Percentiles rank a stretch among this genome's conserved stretches.
Conservation (phyloP, 2,797 vertebrate genomes). For the Neomorphus geoffroyi region DNA sequence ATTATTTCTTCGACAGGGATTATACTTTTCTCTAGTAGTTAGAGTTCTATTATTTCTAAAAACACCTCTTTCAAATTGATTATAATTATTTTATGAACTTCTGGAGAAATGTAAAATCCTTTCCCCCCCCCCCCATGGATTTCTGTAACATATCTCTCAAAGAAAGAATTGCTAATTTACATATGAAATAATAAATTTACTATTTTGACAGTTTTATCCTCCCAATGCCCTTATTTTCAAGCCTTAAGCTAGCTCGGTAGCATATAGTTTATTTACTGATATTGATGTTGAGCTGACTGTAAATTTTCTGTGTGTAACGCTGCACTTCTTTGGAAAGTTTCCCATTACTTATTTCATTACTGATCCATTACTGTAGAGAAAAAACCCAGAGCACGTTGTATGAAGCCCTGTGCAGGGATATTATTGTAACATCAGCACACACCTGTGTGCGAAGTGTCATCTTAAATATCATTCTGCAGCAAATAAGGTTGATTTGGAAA, state of each 20-base stretch:
- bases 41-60: background rate
- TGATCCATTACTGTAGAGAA: background rate
- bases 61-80: background rate
- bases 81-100: background rate
- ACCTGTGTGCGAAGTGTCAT: background rate
- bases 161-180: background rate
- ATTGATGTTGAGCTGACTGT: background rate
- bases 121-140: background rate
- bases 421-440: background rate
- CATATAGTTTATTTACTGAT: background rate
- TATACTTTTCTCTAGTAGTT: background rate
- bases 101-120: background rate
- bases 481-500: background rate
- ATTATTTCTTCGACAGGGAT: background rate
- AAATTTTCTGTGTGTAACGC: background rate
- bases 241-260: background rate
- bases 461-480: background rate
- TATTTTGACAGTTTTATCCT: background rate
- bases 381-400: background rate
- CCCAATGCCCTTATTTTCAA: background rate
- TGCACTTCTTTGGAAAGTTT: background rate
- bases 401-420: background rate
- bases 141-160: background rate
- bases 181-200: background rate
- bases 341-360: background rate